Conservation (phyloP, 2,797 vertebrate species). For the Lagodon rhomboides region DNA sequence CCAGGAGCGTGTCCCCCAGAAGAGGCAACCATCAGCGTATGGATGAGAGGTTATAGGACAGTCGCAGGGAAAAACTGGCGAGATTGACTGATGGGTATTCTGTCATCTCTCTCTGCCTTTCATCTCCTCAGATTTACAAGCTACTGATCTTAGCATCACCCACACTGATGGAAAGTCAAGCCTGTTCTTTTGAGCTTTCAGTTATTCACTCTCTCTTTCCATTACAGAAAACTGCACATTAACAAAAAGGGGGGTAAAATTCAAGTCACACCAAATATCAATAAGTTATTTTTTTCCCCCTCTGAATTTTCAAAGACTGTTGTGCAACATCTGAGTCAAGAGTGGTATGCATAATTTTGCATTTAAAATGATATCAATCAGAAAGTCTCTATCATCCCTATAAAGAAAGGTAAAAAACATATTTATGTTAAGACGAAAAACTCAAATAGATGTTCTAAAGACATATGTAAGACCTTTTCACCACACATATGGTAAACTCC, state of each 20-base stretch:
- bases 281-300: background rate
- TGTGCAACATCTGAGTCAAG: slow-evolving; percentile 22
- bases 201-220: slow-evolving; percentile 30
- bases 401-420: background rate
- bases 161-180: slow-evolving; percentile 29
- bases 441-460: background rate
- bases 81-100: slow-evolving; percentile 32
- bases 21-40: slow-evolving; percentile 38
- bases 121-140: slow-evolving; percentile 65
- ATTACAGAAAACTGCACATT: slow-evolving; percentile 12
- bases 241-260: slow-evolving; percentile 18
- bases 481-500: slow-evolving; percentile 12
- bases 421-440: background rate
- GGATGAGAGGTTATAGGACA: slow-evolving; percentile 52
- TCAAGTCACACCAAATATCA: slow-evolving; percentile 20
- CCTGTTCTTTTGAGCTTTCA: slow-evolving; percentile 24
- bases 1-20: slow-evolving; percentile 21
- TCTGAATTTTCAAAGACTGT: slow-evolving; percentile 15
- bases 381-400: background rate
- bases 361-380: slow-evolving; percentile 14
- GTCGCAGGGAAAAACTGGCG: slow-evolving; percentile 31
- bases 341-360: slow-evolving; percentile 24
- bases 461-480: background rate
- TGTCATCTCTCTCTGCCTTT: slow-evolving; percentile 52
- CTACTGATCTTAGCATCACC: slow-evolving; percentile 57